Evolutionary conservation across 2,797 vertebrate genomes (phyloP).

Genomic region (Coregonus sp.): DNA sequence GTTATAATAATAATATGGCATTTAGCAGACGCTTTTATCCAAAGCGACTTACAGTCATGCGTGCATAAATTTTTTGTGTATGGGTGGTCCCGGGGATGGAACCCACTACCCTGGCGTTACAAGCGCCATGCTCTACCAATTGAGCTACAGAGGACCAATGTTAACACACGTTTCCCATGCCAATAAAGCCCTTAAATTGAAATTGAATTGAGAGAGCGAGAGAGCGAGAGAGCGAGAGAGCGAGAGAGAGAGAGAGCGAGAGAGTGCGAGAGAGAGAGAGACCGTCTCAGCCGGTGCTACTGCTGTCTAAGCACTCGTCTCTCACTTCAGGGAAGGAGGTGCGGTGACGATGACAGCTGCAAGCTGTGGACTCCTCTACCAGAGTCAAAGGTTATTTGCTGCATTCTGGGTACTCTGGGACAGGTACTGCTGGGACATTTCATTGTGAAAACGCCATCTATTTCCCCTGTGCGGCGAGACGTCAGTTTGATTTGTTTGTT

Average conservation of each 20-base stretch:
- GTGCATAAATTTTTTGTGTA: no score
- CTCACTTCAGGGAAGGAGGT: background rate
- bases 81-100: no score
- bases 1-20: no score
- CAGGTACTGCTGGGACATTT: background rate
- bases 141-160: no score
- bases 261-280: background rate
- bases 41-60: no score
- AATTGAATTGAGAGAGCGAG: no score
- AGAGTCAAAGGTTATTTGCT: constrained; percentile 13
- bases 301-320: constrained; percentile 5
- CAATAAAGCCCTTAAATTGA: no score
- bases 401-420: constrained; percentile 2
- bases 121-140: no score
- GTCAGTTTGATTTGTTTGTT: constrained; percentile 21
- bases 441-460: background rate
- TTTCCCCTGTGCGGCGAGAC: background rate
- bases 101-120: no score
- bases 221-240: background rate
- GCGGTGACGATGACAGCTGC: constrained; percentile 14
- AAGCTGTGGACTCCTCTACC: background rate
- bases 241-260: background rate
- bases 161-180: no score
- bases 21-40: no score
- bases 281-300: background rate